Evolutionary conservation across 2,113 vertebrate genomes (phyloP).

Genomic region (Natator depressus): DNA sequence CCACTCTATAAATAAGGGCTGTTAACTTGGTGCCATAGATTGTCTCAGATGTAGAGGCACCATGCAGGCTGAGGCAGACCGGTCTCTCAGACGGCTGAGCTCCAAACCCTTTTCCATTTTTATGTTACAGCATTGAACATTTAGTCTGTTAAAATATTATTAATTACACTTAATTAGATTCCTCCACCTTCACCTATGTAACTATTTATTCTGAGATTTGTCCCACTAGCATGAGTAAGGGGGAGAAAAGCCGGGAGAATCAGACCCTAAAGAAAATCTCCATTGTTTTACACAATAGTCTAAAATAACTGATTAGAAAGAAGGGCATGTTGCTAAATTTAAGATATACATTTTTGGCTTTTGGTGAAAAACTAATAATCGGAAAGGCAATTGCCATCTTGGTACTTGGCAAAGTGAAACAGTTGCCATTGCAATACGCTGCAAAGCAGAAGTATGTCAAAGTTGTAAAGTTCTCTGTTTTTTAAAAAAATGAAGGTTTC

Average conservation of each 20-base stretch:
- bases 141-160: not conserved
- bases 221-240: not conserved
- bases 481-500: not conserved
- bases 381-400: not conserved
- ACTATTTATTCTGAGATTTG: not conserved
- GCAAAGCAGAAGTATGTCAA: not conserved
- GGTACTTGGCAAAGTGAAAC: not conserved
- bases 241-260: not conserved
- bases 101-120: not conserved
- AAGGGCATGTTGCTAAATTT: not conserved
- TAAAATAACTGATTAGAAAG: not conserved
- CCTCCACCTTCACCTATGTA: not conserved
- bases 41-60: not conserved
- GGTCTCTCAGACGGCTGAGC: not conserved
- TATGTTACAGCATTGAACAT: not conserved
- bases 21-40: fast-evolving
- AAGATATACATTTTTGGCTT: not conserved
- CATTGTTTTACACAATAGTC: fast-evolving
- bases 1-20: not conserved
- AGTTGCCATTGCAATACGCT: not conserved
- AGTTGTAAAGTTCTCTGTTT: not conserved
- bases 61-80: not conserved
- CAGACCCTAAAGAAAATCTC: fast-evolving
- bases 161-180: fast-evolving
- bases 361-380: not conserved